Base-by-base conservation (phyloP, 2,888 invertebrate species). In the Panopea generosa region DNA sequence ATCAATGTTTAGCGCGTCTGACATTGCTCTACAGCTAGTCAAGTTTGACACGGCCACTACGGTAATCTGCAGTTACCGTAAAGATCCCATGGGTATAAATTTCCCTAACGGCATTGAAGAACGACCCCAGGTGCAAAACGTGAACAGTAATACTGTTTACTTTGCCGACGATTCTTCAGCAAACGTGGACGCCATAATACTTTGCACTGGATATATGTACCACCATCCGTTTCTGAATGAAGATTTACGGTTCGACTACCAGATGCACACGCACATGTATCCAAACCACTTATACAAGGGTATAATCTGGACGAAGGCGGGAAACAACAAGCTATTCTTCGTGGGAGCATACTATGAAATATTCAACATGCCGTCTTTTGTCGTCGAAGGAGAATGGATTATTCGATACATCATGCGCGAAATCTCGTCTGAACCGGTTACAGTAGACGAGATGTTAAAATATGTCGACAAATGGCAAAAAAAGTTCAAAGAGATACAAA, bases 51-150 rank as follows among this genome's bases (percentile, higher is more conserved):
- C 74, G 7, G 76, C 80, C 3, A 60, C 59, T 16, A 47, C 50
- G 38, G 49, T 77, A 0, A 47, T 70, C 0, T 56, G 50, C 2
- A 59, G 60, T 2, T 68, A 63, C 29, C 57, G 73, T 43, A 61
- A 63, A 4, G 63, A 60, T 22, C 73, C 76, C 9, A 73, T 67
- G 68, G 62, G 66, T n/a, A 61, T 74, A 22, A 77, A 71, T 38
- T 73, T 62, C 55, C 73, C 77, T 16, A 11, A 49, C 4, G 60
- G 50, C n/a, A 68, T 81, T 40, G 74, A 81, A 52, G 80, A 81
- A 50, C 67, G 77, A 2, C 70, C 67, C 6, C 18, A 57, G 16
- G 22, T 80, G 1, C 43, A 66, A 24, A 61, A 45, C 11, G 47
- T 76, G 16, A 55, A 72, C 14, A 53, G 59, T 11, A 63, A 75